phyloP scores from a whole-genome alignment of 2,888 invertebrate genomes.

The Alcis repandata region DNA sequence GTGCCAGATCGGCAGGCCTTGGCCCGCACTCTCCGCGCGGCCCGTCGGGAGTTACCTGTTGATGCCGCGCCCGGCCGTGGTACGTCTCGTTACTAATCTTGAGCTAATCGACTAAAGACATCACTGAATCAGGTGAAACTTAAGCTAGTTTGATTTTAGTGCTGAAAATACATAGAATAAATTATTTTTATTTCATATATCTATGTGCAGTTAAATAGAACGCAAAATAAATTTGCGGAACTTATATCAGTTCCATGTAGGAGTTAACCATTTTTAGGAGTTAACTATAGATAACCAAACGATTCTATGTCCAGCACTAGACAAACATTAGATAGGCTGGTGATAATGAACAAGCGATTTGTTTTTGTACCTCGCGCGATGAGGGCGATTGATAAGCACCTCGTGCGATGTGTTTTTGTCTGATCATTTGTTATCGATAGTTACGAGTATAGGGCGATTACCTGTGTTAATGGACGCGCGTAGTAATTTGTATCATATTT shows the following conservation, averaged over 20 bases:
- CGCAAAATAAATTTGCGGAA: no score
- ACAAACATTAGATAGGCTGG: no score
- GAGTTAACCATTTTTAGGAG: no score
- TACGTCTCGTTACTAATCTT: not conserved
- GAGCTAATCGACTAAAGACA: conserved; percentile 1
- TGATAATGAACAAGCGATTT: no score
- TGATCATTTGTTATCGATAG: not conserved
- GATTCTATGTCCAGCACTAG: no score
- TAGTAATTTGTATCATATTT: not conserved
- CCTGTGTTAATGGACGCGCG: not conserved
- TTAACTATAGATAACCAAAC: no score
- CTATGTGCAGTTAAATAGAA: no score
- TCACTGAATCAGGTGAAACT: not conserved
- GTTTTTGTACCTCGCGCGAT: no score
- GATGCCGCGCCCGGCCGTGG: conserved; percentile 49
- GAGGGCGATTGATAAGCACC: no score
- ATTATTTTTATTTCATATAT: no score
- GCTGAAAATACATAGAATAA: no score
- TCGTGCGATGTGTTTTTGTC: not conserved
- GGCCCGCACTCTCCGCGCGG: conserved; percentile 48
- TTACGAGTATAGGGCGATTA: not conserved
- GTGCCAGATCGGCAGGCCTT: conserved; percentile 72
- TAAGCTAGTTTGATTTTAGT: not conserved
- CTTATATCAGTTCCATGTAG: no score
- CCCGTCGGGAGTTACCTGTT: conserved; percentile 63